Conservation (phyloP, 30 jellyfish, hydroid and myxozoan species). For the Morbakka virulenta region DNA sequence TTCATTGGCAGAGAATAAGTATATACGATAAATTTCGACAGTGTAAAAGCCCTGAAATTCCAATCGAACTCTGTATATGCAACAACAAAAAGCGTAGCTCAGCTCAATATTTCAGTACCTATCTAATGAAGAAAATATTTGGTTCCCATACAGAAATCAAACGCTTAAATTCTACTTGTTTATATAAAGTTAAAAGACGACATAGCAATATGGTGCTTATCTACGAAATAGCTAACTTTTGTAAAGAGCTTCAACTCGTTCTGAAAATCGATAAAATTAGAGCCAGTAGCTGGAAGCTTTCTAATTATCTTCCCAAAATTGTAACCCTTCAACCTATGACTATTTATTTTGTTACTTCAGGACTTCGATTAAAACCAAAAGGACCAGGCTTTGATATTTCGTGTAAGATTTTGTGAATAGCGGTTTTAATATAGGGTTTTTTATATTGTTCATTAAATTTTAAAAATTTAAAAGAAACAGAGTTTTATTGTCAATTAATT, state of each 20-base stretch:
- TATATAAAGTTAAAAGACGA: background rate
- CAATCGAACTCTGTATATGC: conserved; percentile 76
- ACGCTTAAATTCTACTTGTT: background rate
- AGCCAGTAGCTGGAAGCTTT: background rate
- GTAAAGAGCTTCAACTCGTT: background rate
- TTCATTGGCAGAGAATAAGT: conserved; percentile 80
- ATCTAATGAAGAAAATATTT: background rate
- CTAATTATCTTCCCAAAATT: background rate
- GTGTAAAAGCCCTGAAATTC: conserved; percentile 59
- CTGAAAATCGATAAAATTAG: background rate
- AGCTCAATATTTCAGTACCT: background rate
- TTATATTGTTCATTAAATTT: too few relatives aligned
- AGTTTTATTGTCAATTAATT: too few relatives aligned
- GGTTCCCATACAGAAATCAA: background rate
- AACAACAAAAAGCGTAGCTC: background rate
- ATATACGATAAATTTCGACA: conserved; percentile 31
- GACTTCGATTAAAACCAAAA: background rate
- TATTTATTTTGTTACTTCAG: background rate
- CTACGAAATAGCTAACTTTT: background rate
- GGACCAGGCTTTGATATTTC: background rate
- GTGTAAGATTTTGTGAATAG: background rate
- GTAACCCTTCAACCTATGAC: background rate
- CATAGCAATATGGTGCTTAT: background rate
- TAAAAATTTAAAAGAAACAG: too few relatives aligned
- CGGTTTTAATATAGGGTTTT: too few relatives aligned